Percentiles rank a stretch among this genome's conserved stretches.
phyloP scores from a whole-genome alignment of 2,888 invertebrate genomes.

The Myopa tessellatipennis region DNA sequence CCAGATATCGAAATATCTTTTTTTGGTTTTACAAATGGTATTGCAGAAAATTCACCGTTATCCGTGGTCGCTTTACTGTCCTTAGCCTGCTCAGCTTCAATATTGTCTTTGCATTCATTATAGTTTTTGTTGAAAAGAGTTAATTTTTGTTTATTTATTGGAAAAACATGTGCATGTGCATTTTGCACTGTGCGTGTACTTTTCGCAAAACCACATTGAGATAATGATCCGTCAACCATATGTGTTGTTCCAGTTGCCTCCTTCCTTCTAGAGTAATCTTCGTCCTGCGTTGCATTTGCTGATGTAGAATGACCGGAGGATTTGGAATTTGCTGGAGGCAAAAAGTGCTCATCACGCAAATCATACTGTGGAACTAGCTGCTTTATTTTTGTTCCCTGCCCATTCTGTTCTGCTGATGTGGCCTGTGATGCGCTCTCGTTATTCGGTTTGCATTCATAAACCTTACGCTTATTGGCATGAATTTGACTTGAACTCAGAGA shows the following conservation, averaged over 20 bases:
- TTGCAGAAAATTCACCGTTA: slow-evolving; percentile 57
- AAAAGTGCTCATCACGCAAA: not conserved
- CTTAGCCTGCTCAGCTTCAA: slow-evolving; percentile 42
- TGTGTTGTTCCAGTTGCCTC: not conserved
- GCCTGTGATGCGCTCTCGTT: slow-evolving; percentile 29
- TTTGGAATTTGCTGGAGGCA: not conserved
- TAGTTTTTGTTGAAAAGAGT: slow-evolving; percentile 64
- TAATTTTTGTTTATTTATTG: slow-evolving; percentile 56
- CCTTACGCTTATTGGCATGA: slow-evolving; percentile 56
- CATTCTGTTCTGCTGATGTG: slow-evolving; percentile 16
- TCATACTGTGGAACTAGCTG: not conserved
- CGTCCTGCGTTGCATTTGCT: not conserved
- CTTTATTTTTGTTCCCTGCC: not conserved
- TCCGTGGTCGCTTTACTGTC: slow-evolving; percentile 32
- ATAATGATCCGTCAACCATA: not conserved
- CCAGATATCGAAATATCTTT: slow-evolving; percentile 51
- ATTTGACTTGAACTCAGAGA: slow-evolving; percentile 64
- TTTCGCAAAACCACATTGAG: not conserved
- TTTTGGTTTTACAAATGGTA: slow-evolving; percentile 66
- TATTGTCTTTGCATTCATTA: slow-evolving; percentile 45
- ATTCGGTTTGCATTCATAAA: slow-evolving; percentile 41
- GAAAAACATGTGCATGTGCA: not conserved
- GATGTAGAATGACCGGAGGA: not conserved
- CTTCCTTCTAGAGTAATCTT: not conserved
- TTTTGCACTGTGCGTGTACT: not conserved